phyloP scores from a whole-genome alignment of 2,888 invertebrate genomes.

The Ophioninae sp. region DNA sequence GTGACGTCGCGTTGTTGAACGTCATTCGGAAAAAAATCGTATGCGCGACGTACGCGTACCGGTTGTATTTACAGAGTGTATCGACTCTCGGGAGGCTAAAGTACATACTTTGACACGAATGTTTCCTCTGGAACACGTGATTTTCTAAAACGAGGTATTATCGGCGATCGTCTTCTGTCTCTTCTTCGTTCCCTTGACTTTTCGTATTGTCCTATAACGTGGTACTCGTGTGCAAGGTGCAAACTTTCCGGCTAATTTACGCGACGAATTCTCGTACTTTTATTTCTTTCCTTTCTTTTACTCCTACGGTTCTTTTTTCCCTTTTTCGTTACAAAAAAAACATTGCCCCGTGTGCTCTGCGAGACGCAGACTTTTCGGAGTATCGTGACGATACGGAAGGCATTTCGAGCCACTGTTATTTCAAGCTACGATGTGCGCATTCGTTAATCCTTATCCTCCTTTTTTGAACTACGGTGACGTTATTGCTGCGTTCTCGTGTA shows the following conservation, averaged over 20 bases:
- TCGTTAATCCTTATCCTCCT: slow-evolving; percentile 1
- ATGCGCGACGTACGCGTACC: background rate
- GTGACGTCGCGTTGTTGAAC: background rate
- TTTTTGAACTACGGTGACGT: slow-evolving; percentile 58
- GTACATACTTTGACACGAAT: slow-evolving; percentile 9
- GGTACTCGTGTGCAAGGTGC: slow-evolving; percentile 46
- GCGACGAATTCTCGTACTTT: slow-evolving; percentile 23
- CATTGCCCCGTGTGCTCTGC: background rate
- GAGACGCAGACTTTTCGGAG: slow-evolving; percentile 7
- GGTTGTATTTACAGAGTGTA: slow-evolving; percentile 12
- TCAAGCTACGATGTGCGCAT: slow-evolving; percentile 55
- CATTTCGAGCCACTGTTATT: slow-evolving; percentile 14
- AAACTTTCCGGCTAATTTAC: slow-evolving; percentile 52
- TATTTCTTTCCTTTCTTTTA: slow-evolving; percentile 14
- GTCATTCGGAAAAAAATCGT: background rate
- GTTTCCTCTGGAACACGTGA: slow-evolving; percentile 33
- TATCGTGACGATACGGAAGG: slow-evolving; percentile 24
- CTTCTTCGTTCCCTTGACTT: slow-evolving; percentile 11
- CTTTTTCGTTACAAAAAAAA: background rate
- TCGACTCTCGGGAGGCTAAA: slow-evolving; percentile 27
- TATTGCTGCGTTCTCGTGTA: slow-evolving; percentile 59
- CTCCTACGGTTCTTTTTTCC: background rate
- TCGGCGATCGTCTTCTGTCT: slow-evolving; percentile 40
- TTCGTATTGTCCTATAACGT: slow-evolving; percentile 16
- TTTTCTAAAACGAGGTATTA: slow-evolving; percentile 17